A percentile compares a stretch with the other conserved stretches of the same genome.
These are phyloP conservation scores for Noctua pronuba DNA, from an alignment of 2,888 invertebrate species.

Conservation along the genomic window DNA sequence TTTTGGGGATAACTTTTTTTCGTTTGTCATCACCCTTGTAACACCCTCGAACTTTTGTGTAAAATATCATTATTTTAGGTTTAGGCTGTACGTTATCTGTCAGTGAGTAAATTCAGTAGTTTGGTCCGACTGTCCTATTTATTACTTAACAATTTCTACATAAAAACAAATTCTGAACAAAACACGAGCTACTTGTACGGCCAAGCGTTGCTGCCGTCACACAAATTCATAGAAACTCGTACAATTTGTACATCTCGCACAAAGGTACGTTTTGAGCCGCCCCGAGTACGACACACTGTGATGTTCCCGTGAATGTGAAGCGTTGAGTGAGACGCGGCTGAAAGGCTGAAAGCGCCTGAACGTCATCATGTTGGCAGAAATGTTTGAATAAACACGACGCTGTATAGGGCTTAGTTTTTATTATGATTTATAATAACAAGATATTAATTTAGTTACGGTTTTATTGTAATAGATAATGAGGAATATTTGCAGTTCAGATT, in stretches of 20 bases:
- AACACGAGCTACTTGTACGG: not conserved
- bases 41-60: not conserved
- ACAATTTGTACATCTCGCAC: constrained; percentile 10
- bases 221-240: constrained; percentile 27
- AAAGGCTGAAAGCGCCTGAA: constrained; percentile 51
- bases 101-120: not conserved
- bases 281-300: constrained; percentile 51
- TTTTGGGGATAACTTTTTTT: not conserved
- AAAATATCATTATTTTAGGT: not conserved
- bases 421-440: not conserved
- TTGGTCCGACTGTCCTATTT: not conserved
- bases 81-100: not conserved
- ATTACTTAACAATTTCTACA: not conserved
- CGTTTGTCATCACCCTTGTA: not conserved
- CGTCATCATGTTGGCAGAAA: constrained; percentile 53
- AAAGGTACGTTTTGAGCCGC: constrained; percentile 28
- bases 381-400: constrained; percentile 39
- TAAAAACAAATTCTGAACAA: not conserved
- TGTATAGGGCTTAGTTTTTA: constrained; percentile 24
- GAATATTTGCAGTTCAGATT: not conserved
- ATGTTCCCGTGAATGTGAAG: constrained; percentile 48
- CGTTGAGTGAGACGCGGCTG: constrained; percentile 45
- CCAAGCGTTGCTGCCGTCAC: constrained; percentile 23
- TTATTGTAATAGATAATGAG: not conserved
- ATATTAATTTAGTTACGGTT: constrained; percentile 20